These are phyloP conservation scores for Zosterops japonicus DNA, from an alignment of 2,113 vertebrate genomes.

Conservation along the genomic window DNA sequence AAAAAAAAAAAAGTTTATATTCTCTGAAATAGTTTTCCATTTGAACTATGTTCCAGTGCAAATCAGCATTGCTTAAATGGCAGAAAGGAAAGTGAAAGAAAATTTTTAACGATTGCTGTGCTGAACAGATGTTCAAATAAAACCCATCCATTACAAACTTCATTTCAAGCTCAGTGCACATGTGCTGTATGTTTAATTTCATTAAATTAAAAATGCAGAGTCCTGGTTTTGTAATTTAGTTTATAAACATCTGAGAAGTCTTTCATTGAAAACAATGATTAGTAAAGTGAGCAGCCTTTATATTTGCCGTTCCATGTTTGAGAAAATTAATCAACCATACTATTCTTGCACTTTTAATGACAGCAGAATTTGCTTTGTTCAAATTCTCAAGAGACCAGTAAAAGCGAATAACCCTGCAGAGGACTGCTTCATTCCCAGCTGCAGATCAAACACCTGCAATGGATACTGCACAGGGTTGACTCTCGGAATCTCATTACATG, in stretches of 20 bases:
- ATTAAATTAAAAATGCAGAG: background rate
- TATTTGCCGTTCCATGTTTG: background rate
- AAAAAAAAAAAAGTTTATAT: background rate
- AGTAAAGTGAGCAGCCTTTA: background rate
- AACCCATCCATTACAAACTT: background rate
- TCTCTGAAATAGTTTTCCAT: background rate
- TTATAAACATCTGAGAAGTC: background rate
- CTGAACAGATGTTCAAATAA: conserved; percentile 18
- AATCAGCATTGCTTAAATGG: background rate
- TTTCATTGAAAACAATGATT: background rate
- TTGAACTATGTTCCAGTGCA: background rate
- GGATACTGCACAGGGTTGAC: background rate
- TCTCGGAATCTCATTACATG: background rate
- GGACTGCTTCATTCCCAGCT: background rate
- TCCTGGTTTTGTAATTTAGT: background rate
- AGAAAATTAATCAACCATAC: conserved; percentile 1
- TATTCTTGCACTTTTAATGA: background rate
- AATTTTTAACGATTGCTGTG: background rate
- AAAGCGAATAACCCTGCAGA: background rate
- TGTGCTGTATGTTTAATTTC: background rate
- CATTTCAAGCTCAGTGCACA: background rate
- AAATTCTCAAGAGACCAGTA: background rate
- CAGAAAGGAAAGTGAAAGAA: background rate
- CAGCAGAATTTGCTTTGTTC: background rate
- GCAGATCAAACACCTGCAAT: background rate